A percentile compares a stretch with the other conserved stretches of the same genome.
Conservation (phyloP, 2,888 invertebrate species). For the Dioctria rufipes region DNA sequence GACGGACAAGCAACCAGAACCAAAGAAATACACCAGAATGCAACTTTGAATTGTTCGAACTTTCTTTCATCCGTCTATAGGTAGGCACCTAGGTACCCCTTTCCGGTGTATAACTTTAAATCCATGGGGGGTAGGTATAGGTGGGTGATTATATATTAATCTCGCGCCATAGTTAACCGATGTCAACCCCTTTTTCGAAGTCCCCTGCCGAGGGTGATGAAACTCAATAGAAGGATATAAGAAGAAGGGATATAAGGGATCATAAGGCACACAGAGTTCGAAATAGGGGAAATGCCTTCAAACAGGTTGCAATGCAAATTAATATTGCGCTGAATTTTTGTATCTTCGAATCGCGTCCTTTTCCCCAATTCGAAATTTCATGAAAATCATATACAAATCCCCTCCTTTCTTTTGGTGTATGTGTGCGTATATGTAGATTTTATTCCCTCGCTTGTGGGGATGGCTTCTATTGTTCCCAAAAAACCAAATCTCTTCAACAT, state of each 20-base stretch:
- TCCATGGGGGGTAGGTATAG: too few species aligned
- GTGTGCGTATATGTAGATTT: neutral
- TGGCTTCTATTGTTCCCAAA: too few species aligned
- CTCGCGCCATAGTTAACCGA: too few species aligned
- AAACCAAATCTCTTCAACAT: too few species aligned
- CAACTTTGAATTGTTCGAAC: neutral
- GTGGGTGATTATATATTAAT: constrained; percentile 5
- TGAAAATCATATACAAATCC: constrained; percentile 9
- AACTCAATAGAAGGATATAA: neutral
- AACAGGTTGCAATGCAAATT: constrained; percentile 3
- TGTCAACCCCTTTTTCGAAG: constrained; percentile 14
- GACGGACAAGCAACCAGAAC: neutral
- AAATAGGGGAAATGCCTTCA: constrained; percentile 41
- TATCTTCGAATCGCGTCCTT: neutral
- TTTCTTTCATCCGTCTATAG: neutral
- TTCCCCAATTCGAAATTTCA: neutral
- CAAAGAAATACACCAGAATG: neutral
- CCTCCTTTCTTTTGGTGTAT: constrained; percentile 39
- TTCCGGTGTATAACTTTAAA: too few species aligned
- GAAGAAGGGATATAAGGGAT: too few species aligned
- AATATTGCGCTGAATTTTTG: neutral
- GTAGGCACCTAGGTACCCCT: too few species aligned
- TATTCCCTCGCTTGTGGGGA: too few species aligned
- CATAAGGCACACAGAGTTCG: neutral
- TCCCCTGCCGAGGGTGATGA: neutral